phyloP scores from a whole-genome alignment of 2,113 vertebrate species.

The Eublepharis macularius region DNA sequence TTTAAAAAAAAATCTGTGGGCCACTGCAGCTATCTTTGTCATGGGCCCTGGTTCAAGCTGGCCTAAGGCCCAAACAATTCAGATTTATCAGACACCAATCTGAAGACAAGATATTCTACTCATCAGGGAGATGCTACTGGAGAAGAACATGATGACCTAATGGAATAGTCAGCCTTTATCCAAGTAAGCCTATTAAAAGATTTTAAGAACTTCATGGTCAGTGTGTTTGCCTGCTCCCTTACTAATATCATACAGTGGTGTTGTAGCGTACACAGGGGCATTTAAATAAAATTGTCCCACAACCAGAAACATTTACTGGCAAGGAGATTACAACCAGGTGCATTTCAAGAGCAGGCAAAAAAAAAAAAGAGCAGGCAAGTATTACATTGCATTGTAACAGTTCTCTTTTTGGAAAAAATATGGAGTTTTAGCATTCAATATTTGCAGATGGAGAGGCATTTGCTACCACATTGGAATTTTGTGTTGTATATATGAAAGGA shows the following conservation, averaged over 20 bases:
- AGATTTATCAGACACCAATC: no score
- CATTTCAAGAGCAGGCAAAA: background rate
- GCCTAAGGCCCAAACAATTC: no score
- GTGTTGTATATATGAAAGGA: background rate
- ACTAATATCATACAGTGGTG: background rate
- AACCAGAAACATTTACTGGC: accelerated
- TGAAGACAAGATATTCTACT: background rate
- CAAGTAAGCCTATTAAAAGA: background rate
- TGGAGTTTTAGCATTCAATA: background rate
- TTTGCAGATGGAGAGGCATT: background rate
- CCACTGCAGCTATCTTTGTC: no score
- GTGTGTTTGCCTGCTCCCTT: background rate
- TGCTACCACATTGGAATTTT: accelerated
- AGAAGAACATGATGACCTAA: background rate
- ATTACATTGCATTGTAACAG: background rate
- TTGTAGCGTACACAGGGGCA: background rate
- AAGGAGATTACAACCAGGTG: background rate
- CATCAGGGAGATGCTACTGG: background rate
- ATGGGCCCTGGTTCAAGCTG: no score
- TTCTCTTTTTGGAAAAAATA: background rate
- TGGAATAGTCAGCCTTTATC: background rate
- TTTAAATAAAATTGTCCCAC: background rate
- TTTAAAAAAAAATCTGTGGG: no score
- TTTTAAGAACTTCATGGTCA: background rate
- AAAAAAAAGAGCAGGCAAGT: background rate